A percentile compares a stretch with the other conserved stretches of the same genome.
Conservation (phyloP, 2,888 invertebrate genomes). For the Mythimna loreyi region DNA sequence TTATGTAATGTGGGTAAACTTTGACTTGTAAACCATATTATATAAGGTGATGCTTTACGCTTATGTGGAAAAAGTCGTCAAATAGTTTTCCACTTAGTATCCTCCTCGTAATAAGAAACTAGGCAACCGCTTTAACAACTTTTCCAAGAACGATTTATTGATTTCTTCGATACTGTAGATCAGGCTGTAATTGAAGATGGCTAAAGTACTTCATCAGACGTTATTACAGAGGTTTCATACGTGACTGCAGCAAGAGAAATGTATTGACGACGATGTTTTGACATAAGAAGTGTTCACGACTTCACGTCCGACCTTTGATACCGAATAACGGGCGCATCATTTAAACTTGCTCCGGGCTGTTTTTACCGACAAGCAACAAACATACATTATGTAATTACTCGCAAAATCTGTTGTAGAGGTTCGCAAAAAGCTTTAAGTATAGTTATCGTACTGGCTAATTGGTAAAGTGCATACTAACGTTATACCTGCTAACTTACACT, state of each 20-base stretch:
- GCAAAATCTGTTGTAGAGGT: conserved; percentile 5
- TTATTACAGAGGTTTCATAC: conserved; percentile 48
- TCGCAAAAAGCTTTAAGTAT: conserved; percentile 16
- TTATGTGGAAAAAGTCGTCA: conserved; percentile 48
- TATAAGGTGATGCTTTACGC: conserved; percentile 49
- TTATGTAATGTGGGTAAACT: conserved; percentile 48
- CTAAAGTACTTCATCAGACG: conserved; percentile 35
- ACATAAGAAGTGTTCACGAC: conserved; percentile 62
- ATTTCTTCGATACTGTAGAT: conserved; percentile 37
- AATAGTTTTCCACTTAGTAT: conserved; percentile 40
- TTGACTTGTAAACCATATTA: conserved; percentile 57
- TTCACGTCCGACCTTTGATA: conserved; percentile 63
- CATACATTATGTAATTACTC: conserved; percentile 50
- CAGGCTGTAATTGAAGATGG: conserved; percentile 31
- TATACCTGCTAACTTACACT: not conserved
- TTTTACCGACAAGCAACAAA: conserved; percentile 41
- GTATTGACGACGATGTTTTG: conserved; percentile 52
- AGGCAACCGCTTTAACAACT: conserved; percentile 25
- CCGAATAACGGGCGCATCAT: conserved; percentile 43
- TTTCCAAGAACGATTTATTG: conserved; percentile 33
- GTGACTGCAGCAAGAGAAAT: conserved; percentile 62
- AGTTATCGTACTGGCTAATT: not conserved
- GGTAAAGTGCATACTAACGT: not conserved
- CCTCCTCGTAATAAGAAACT: conserved; percentile 33
- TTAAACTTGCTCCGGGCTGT: conserved; percentile 56